phyloP scores from a whole-genome alignment of 1,140 invertebrate species.

The Bombus terrestris region DNA sequence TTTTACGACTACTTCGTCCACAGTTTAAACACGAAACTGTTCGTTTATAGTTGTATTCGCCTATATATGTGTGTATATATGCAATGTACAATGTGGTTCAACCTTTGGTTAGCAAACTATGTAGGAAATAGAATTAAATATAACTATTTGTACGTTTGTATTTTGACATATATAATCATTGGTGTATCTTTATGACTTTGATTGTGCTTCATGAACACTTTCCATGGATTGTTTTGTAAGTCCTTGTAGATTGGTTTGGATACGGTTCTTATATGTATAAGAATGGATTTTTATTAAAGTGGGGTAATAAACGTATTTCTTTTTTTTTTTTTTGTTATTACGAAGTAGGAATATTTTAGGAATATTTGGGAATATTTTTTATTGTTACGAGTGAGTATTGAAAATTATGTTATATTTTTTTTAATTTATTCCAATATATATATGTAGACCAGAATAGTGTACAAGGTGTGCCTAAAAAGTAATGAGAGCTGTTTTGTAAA shows the following conservation, averaged over 20 bases:
- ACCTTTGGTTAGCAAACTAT: background rate
- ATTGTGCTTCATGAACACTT: background rate
- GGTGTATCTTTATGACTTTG: background rate
- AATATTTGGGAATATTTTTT: no score
- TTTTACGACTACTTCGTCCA: slow-evolving; percentile 43
- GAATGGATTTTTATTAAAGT: background rate
- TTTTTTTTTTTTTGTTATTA: no score
- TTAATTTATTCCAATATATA: no score
- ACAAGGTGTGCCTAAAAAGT: no score
- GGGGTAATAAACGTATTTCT: no score
- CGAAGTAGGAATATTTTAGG: no score
- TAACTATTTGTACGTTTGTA: background rate
- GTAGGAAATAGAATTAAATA: no score
- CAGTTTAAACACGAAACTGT: background rate
- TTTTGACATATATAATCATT: background rate
- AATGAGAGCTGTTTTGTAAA: no score
- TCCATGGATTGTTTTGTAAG: background rate
- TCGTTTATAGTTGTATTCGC: background rate
- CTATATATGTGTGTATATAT: background rate
- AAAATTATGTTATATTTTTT: no score
- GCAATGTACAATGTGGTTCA: background rate
- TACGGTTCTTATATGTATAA: background rate
- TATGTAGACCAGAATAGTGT: no score
- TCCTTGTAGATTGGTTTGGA: no score
- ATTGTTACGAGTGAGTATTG: no score